Evolutionary conservation across 2,113 vertebrate species (phyloP), one percentile per base, ranked within the genome.

Genomic region (Eulemur macaco): DNA sequence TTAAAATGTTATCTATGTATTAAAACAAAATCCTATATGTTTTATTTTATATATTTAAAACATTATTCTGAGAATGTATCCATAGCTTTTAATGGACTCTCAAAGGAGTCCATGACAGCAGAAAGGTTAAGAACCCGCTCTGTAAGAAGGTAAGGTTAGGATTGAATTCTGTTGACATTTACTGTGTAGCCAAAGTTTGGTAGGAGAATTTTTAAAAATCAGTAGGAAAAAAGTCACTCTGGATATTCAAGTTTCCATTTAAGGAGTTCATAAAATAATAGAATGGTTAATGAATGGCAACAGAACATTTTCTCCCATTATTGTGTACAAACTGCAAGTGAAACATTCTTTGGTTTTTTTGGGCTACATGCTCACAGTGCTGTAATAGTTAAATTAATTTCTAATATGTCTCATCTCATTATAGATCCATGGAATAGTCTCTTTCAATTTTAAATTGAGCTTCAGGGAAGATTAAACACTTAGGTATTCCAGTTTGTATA

Each of bases 381-480:
- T 58, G 71, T 78, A 95, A 96, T 90, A 94, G 97, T 97, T 97
- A 97, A 96, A 95, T 96, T 97, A 97, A 96, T 98, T 98, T 98
- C 97, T 97, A 92, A 88, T 96, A 88, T 94, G 89, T 96, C 97
- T 97, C 92, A 73, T 95, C 93, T 98, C 94, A 95, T 98, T 96
- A 97, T 86, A 74, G 84, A 95, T 85, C 81, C 94, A 42, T 96
- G 96, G 66, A 96, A 85, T 89, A 83, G 87, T 92, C 94, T 96
- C 95, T 97, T 97, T 96, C 96, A 98, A 97, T 97, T 98, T 98
- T 97, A 97, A 98, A 98, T 83, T 94, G 96, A 97, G 96, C 95
- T 97, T 96, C 96, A 95, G 96, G 95, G 93, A 97, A 97, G 97
- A 98, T 98, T 97, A 97, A 98, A 96, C 97, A 97, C 95, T 97